A percentile compares a stretch with the other conserved stretches of the same genome.
Conservation (phyloP, 2,888 invertebrate species). For the Oscheius sp. region DNA sequence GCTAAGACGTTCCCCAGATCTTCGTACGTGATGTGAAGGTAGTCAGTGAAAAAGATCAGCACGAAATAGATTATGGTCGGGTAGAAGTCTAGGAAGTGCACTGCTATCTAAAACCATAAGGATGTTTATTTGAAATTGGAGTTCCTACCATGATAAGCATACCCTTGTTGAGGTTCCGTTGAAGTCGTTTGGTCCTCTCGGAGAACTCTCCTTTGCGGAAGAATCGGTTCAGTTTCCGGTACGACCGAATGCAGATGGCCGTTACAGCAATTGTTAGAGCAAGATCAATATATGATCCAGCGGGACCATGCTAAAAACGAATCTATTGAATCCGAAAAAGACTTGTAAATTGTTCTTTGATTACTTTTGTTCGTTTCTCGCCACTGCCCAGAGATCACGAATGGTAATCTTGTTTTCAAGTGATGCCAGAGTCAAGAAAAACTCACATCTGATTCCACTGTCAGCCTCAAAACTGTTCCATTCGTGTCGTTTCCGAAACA, state of each 20-base stretch:
- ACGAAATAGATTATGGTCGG: background rate
- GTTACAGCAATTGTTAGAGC: background rate
- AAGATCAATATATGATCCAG: background rate
- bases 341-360: too few species aligned
- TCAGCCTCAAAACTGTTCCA: background rate
- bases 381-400: too few species aligned
- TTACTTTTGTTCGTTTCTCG: too few species aligned
- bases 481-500: slow-evolving; percentile 7
- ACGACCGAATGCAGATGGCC: background rate
- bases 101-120: background rate
- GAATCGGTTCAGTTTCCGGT: background rate
- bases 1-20: background rate
- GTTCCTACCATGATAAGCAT: slow-evolving; percentile 9
- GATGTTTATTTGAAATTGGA: background rate
- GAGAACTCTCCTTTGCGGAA: slow-evolving; percentile 2
- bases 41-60: background rate
- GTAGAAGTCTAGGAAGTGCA: background rate
- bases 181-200: slow-evolving; percentile 8
- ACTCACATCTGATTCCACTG: background rate
- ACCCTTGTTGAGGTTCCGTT: slow-evolving; percentile 5
- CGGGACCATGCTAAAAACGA: too few species aligned
- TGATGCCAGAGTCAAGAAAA: background rate
- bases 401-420: too few species aligned
- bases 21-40: background rate
- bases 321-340: too few species aligned